Percentiles rank a stretch among this genome's conserved stretches.
These are phyloP conservation scores for Temnothorax rugatulus DNA, from an alignment of 2,888 invertebrate species.

Conservation along the genomic window DNA sequence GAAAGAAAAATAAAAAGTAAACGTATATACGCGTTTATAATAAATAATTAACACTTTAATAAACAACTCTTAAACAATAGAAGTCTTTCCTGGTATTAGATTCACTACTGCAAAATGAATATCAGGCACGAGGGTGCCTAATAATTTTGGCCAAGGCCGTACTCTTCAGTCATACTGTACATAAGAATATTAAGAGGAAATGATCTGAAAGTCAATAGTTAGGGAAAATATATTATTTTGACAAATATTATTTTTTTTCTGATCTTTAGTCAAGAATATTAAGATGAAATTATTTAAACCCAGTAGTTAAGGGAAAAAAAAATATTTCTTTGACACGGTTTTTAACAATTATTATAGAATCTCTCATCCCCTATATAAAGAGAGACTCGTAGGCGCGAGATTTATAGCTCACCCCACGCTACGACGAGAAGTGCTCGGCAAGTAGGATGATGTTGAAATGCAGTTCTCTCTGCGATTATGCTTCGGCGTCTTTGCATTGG, in stretches of 20 bases:
- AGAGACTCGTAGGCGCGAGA: not conserved
- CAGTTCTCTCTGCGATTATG: constrained; percentile 22
- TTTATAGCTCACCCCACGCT: constrained; percentile 17
- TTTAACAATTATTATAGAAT: not conserved
- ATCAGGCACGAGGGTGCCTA: too few relatives aligned
- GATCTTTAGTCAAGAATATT: not conserved
- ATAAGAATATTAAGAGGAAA: not conserved
- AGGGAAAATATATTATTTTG: not conserved
- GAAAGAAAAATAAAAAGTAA: too few relatives aligned
- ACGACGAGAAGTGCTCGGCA: constrained; percentile 10
- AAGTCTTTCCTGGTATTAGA: too few relatives aligned
- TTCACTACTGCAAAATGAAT: too few relatives aligned
- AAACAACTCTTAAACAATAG: too few relatives aligned
- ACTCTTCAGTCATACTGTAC: not conserved
- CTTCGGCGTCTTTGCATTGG: constrained; percentile 12
- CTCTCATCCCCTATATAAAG: not conserved
- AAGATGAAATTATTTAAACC: not conserved
- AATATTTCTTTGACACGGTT: not conserved
- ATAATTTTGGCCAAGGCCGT: too few relatives aligned
- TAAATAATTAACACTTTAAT: too few relatives aligned
- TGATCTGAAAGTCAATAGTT: not conserved
- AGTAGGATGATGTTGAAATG: constrained; percentile 27
- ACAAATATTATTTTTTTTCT: not conserved
- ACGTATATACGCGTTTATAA: too few relatives aligned
- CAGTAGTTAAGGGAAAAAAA: not conserved